These are phyloP conservation scores for Saguinus midas DNA, from an alignment of 2,113 vertebrate species.

Conservation along the genomic window DNA sequence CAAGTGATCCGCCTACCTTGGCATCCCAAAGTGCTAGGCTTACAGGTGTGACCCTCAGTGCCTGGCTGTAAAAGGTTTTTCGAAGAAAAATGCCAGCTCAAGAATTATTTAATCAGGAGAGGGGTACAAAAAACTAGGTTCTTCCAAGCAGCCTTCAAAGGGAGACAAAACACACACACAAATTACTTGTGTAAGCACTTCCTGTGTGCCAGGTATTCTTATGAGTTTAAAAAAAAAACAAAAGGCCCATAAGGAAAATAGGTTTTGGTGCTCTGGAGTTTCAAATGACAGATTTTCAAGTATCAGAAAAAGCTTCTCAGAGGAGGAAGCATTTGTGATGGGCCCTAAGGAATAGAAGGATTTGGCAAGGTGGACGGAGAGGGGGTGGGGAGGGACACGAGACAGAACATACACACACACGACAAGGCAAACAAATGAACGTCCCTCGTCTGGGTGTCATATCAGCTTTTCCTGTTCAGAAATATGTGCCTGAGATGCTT, in stretches of 20 bases:
- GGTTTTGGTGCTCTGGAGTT: background rate
- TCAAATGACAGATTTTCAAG: background rate
- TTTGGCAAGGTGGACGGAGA: background rate
- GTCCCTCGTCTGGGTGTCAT: background rate
- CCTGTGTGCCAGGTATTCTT: background rate
- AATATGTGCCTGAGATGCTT: background rate
- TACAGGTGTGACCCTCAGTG: too few relatives aligned
- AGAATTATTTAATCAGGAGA: background rate
- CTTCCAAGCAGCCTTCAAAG: background rate
- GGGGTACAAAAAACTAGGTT: background rate
- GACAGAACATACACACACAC: too few relatives aligned
- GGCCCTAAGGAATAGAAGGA: background rate
- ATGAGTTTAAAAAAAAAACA: background rate
- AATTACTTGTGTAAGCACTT: background rate
- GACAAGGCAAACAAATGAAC: background rate
- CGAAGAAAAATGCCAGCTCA: background rate
- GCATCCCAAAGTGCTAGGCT: too few relatives aligned
- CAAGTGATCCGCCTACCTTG: too few relatives aligned
- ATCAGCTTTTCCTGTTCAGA: conserved; percentile 9
- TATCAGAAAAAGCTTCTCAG: background rate
- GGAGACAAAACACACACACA: background rate
- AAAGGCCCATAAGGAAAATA: background rate
- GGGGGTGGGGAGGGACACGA: too few relatives aligned
- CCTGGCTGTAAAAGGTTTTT: background rate
- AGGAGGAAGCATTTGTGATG: background rate